Evolutionary conservation across 2,113 vertebrate genomes (phyloP).

Genomic region (Ranitomeya variabilis): DNA sequence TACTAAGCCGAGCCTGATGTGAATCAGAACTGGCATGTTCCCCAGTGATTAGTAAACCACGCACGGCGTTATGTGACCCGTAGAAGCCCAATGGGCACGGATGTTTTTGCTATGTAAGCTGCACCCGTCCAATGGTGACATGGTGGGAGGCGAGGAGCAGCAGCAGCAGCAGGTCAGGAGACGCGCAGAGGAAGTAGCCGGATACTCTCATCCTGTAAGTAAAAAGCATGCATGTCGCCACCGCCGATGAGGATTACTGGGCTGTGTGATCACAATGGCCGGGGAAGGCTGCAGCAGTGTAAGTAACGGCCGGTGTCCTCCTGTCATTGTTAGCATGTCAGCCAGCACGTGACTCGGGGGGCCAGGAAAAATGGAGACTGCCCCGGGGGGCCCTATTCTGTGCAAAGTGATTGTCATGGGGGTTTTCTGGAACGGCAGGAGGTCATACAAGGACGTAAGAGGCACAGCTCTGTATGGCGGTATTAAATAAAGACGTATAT

Average conservation of each 20-base stretch:
- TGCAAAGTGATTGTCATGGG: neutral
- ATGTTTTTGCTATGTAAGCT: slow-evolving; percentile 31
- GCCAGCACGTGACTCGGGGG: neutral
- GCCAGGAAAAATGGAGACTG: neutral
- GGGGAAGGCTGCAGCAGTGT: slow-evolving; percentile 45
- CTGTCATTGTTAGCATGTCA: neutral
- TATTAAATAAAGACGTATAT: no score
- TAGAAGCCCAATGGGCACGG: neutral
- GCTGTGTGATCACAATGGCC: slow-evolving; percentile 39
- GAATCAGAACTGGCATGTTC: slow-evolving; percentile 44
- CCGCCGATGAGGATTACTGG: slow-evolving; percentile 8
- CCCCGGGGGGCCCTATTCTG: neutral
- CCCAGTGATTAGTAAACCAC: slow-evolving; percentile 37
- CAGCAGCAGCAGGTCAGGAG: slow-evolving; percentile 32
- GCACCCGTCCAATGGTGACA: neutral
- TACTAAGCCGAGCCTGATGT: neutral
- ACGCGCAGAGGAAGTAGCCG: slow-evolving; percentile 51
- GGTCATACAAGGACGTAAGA: neutral
- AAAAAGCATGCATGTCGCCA: slow-evolving; percentile 33
- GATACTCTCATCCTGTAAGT: slow-evolving; percentile 41
- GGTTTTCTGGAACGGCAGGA: neutral
- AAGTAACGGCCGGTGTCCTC: slow-evolving; percentile 16
- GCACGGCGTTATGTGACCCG: slow-evolving; percentile 21
- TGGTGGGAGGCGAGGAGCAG: slow-evolving; percentile 38
- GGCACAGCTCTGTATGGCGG: no score